A percentile compares a stretch with the other conserved stretches of the same genome.
Conservation (phyloP, 2,888 invertebrate genomes). For the Cybosia mesomella region DNA sequence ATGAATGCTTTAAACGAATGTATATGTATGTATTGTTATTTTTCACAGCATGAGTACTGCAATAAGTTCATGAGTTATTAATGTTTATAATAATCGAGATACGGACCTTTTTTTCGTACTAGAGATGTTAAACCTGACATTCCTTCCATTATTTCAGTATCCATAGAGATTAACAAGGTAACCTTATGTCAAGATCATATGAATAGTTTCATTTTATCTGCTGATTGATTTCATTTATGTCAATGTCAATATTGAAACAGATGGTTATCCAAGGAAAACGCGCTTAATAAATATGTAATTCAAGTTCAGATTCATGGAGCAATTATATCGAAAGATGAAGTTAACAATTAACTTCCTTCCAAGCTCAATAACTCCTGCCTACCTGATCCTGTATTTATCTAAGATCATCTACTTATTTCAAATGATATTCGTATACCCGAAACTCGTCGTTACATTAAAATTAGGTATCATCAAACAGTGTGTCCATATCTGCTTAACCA, state of each 20-base stretch:
- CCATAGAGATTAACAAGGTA: too few species aligned
- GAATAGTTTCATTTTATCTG: background rate
- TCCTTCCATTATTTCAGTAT: too few species aligned
- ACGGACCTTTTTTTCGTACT: background rate
- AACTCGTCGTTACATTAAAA: slow-evolving; percentile 53
- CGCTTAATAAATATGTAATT: too few species aligned
- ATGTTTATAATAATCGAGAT: background rate
- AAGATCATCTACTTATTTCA: slow-evolving; percentile 65
- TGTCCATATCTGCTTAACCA: slow-evolving; percentile 57
- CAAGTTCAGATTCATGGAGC: background rate
- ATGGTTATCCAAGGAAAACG: too few species aligned
- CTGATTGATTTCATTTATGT: background rate
- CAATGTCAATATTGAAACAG: background rate
- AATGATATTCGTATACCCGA: slow-evolving; percentile 63
- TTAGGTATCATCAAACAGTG: slow-evolving; percentile 52
- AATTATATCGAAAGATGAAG: background rate
- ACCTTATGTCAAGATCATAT: too few species aligned
- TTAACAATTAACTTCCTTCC: background rate
- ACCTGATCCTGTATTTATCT: slow-evolving; percentile 56
- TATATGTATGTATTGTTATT: too few species aligned
- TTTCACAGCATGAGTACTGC: too few species aligned
- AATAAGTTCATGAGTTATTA: too few species aligned
- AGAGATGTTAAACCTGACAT: too few species aligned
- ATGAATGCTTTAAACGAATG: too few species aligned
- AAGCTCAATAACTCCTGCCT: slow-evolving; percentile 9